Percentiles rank a stretch among this genome's conserved stretches.
These are phyloP conservation scores for Nanorana parkeri DNA, from an alignment of 2,113 vertebrate species.

Conservation along the genomic window DNA sequence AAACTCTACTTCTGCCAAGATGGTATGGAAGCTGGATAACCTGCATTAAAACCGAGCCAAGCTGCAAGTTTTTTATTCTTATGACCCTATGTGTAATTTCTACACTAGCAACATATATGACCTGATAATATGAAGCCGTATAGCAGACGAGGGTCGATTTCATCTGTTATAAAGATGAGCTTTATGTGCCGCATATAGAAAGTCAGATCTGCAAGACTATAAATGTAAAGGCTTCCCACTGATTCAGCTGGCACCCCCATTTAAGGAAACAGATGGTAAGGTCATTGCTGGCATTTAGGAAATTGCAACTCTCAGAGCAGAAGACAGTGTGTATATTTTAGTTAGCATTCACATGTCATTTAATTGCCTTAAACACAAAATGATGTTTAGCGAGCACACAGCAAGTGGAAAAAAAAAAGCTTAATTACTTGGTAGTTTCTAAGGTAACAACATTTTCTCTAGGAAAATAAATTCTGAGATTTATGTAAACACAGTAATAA, in stretches of 20 bases:
- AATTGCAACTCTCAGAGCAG: slow-evolving; percentile 53
- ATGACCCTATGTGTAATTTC: slow-evolving; percentile 24
- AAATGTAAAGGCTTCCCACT: slow-evolving; percentile 52
- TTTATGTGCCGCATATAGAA: slow-evolving; percentile 42
- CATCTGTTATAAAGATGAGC: slow-evolving; percentile 27
- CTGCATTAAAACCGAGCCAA: slow-evolving; percentile 11
- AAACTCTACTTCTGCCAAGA: not conserved
- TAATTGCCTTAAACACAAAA: slow-evolving; percentile 58
- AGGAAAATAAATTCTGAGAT: slow-evolving; percentile 56
- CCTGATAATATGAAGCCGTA: slow-evolving; percentile 27
- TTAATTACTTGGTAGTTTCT: slow-evolving; percentile 57
- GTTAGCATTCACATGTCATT: slow-evolving; percentile 54
- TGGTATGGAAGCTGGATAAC: slow-evolving; percentile 2
- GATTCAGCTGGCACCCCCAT: slow-evolving; percentile 55
- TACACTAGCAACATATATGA: slow-evolving; percentile 27
- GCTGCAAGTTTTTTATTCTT: slow-evolving; percentile 4
- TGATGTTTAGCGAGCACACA: slow-evolving; percentile 54
- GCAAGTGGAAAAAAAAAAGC: slow-evolving; percentile 42
- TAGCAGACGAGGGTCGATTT: slow-evolving; percentile 17
- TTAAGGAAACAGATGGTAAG: slow-evolving; percentile 57
- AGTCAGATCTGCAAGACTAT: slow-evolving; percentile 34
- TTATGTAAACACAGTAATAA: slow-evolving; percentile 58
- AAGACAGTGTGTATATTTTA: slow-evolving; percentile 55
- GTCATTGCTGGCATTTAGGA: slow-evolving; percentile 57
- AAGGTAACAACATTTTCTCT: slow-evolving; percentile 57